Conservation (phyloP, 2,888 invertebrate genomes). For the Seira sanloemensis region DNA sequence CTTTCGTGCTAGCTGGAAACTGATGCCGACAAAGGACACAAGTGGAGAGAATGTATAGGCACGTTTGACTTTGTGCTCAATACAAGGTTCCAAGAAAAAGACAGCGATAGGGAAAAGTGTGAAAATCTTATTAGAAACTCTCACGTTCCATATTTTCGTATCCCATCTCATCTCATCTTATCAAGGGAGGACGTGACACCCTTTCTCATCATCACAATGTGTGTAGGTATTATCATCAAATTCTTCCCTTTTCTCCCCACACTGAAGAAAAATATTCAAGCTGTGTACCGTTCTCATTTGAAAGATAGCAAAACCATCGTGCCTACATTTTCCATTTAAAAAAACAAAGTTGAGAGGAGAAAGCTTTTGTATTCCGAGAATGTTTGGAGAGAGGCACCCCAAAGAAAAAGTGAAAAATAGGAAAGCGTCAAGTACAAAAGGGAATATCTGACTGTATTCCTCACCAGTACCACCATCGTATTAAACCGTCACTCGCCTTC, state of each 20-base stretch:
- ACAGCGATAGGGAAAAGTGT: slow-evolving; percentile 27
- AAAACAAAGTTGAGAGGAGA: background rate
- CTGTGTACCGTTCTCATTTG: slow-evolving; percentile 25
- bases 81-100: too few species aligned
- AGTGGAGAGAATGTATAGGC: background rate
- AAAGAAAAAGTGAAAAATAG: background rate
- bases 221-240: background rate
- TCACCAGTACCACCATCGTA: background rate
- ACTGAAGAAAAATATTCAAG: slow-evolving; percentile 42
- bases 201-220: slow-evolving; percentile 47
- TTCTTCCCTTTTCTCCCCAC: background rate
- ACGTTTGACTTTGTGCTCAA: background rate
- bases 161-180: slow-evolving; percentile 53
- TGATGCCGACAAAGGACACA: slow-evolving; percentile 7
- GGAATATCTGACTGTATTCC: background rate
- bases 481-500: background rate
- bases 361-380: background rate
- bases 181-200: slow-evolving; percentile 60
- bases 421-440: background rate
- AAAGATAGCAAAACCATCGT: background rate
- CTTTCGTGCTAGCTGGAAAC: slow-evolving; percentile 18
- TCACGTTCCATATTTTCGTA: slow-evolving; percentile 16
- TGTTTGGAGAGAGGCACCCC: background rate
- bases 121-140: slow-evolving; percentile 61
- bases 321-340: background rate